Evolutionary conservation across 2,113 vertebrate genomes (phyloP).

Genomic region (Aldabrachelys gigantea): DNA sequence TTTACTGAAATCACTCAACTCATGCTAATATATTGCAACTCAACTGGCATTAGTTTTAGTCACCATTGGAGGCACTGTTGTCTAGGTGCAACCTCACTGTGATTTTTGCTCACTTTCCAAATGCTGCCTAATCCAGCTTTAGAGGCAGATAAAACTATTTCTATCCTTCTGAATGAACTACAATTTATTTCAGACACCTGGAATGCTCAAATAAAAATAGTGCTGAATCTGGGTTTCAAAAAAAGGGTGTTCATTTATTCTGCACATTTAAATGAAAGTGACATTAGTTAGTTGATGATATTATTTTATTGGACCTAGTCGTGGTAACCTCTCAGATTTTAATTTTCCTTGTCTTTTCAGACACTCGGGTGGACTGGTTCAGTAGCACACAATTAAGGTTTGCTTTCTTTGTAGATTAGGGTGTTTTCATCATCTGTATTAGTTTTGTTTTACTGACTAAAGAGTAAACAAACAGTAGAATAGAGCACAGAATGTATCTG

Average conservation of each 20-base stretch:
- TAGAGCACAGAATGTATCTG: not conserved
- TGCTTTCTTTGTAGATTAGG: not conserved
- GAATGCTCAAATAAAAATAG: conserved; percentile 62
- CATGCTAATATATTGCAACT: not conserved
- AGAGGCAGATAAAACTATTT: conserved; percentile 9
- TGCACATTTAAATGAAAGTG: conserved; percentile 40
- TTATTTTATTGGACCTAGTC: conserved; percentile 37
- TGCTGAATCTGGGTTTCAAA: conserved; percentile 43
- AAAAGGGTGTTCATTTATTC: conserved; percentile 31
- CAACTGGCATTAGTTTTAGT: not conserved
- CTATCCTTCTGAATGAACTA: conserved; percentile 44
- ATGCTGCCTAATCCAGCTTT: conserved; percentile 33
- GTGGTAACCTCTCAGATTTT: conserved; percentile 12
- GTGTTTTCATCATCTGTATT: not conserved
- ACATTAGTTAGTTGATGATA: conserved; percentile 10
- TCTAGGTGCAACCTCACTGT: not conserved
- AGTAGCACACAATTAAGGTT: not conserved
- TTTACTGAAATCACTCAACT: not conserved
- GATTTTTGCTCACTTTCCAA: conserved; percentile 40
- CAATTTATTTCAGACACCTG: conserved; percentile 50
- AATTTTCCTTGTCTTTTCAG: not conserved
- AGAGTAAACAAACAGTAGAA: not conserved
- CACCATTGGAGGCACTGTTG: not conserved
- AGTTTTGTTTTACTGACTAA: not conserved
- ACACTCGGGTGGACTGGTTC: not conserved